phyloP scores from a whole-genome alignment of 92 coral and sea anemone genomes.

The Muricea muricata region DNA sequence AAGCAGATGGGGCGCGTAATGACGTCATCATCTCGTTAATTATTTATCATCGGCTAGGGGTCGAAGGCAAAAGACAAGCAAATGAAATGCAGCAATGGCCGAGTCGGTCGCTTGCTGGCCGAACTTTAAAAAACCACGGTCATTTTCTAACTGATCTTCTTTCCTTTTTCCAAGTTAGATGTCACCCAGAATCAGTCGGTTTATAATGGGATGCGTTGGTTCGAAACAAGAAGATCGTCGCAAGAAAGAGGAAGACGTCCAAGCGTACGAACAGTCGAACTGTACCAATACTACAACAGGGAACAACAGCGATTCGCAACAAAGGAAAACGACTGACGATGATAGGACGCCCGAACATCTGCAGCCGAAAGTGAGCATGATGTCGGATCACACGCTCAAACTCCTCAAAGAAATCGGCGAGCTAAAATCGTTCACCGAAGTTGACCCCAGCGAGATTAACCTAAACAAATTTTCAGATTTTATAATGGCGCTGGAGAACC shows the following conservation, averaged over 20 bases:
- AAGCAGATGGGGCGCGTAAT: slow-evolving; percentile 10
- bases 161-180: slow-evolving; percentile 18
- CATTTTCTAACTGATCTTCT: neutral
- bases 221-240: slow-evolving; percentile 61
- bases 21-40: slow-evolving; percentile 45
- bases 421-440: slow-evolving; percentile 79
- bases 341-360: slow-evolving; percentile 11
- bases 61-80: neutral
- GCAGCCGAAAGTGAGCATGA: slow-evolving; percentile 89
- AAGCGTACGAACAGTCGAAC: slow-evolving; percentile 21
- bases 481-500: slow-evolving; percentile 89
- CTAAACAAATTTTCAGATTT: slow-evolving; percentile 83
- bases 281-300: slow-evolving; percentile 50
- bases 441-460: slow-evolving; percentile 76
- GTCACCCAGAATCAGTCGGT: slow-evolving; percentile 8
- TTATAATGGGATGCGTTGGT: slow-evolving; percentile 94
- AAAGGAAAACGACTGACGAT: slow-evolving; percentile 43
- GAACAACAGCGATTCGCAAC: slow-evolving; percentile 23
- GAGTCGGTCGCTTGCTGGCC: neutral
- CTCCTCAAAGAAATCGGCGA: slow-evolving; percentile 95
- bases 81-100: neutral
- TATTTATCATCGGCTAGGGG: slow-evolving; percentile 30
- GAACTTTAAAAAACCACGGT: neutral
- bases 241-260: neutral
- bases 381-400: slow-evolving; percentile 87